Base-by-base conservation (phyloP, 2,888 invertebrate genomes). In the Trypoxylon attenuatum region DNA sequence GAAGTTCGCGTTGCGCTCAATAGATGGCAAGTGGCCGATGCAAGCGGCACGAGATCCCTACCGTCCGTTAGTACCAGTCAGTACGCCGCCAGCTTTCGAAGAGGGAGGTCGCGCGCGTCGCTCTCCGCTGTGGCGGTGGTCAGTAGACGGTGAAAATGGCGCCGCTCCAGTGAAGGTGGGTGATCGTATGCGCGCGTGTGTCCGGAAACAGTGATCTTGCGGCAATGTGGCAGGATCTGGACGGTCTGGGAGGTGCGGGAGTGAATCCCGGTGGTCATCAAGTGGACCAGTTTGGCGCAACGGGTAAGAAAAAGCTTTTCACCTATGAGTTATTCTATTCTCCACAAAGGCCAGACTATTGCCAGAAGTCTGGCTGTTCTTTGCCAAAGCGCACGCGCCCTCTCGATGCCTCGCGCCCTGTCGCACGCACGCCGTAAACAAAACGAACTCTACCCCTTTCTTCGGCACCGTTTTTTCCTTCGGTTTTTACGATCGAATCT, bases 171-270 rank as follows among this genome's bases (percentile, higher is more conserved):
- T 83, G 80, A 85, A 78, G 80, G 77, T 74, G 77, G 68, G 60
- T 69, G 67, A 67, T 63, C 62, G 58, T 57, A 69, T 69, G 69
- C 64, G 73, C 73, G 80, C 69, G 79, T 77, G 77, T 71, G 74
- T 56, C 60, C 62, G 69, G 71, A 71, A 72, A 80, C 76, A 76
- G 65, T 53, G 41, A 55, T 60, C 58, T 68, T 49, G 72, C 68
- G 79, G 82, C 79, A 57, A 86, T 86, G 86, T 86, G 86, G 86
- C 86, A 86, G 73, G 84, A 85, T 74, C 76, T 86, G 70, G 83
- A 84, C 72, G 80, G 82, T 68, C 75, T 84, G 68, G 82, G 78
- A 47, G 81, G 82, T 71, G 82, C 84, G 73, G 78, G 79, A 67
- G 77, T 81, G 54, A 85, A 82, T 77, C 79, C 86, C 71, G 82